phyloP scores from a whole-genome alignment of 1,140 invertebrate genomes.

The Papilio xuthus region DNA sequence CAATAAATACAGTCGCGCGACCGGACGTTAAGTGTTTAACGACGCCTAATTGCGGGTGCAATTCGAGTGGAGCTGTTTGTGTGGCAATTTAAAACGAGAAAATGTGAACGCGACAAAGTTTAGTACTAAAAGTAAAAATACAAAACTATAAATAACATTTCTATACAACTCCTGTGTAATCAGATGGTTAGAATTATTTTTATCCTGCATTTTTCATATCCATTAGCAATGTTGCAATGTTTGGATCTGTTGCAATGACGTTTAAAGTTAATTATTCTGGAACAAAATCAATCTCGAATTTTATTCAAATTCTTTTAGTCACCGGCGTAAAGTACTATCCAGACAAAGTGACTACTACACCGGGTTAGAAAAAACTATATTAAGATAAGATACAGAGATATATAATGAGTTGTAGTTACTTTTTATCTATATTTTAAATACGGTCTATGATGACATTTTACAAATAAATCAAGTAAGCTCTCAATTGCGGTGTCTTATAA shows the following conservation, averaged over 20 bases:
- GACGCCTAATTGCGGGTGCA: constrained; percentile 17
- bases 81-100: constrained; percentile 9
- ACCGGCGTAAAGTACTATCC: too few relatives aligned
- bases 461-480: neutral
- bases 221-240: too few relatives aligned
- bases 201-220: too few relatives aligned
- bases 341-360: too few relatives aligned
- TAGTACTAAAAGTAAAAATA: neutral
- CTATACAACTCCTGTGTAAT: neutral
- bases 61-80: constrained; percentile 22
- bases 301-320: too few relatives aligned
- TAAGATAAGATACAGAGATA: neutral
- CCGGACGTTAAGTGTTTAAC: constrained; percentile 22
- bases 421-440: neutral
- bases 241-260: too few relatives aligned
- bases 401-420: too few relatives aligned
- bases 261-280: too few relatives aligned
- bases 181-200: neutral
- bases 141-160: neutral
- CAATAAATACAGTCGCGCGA: constrained; percentile 17
- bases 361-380: neutral
- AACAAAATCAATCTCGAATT: too few relatives aligned
- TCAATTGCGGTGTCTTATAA: neutral
- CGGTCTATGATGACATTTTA: neutral
- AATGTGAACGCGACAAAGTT: constrained; percentile 20